Evolutionary conservation across 2,888 invertebrate genomes (phyloP), one percentile per base, ranked within the genome.

Genomic region (Endomychus coccineus): DNA sequence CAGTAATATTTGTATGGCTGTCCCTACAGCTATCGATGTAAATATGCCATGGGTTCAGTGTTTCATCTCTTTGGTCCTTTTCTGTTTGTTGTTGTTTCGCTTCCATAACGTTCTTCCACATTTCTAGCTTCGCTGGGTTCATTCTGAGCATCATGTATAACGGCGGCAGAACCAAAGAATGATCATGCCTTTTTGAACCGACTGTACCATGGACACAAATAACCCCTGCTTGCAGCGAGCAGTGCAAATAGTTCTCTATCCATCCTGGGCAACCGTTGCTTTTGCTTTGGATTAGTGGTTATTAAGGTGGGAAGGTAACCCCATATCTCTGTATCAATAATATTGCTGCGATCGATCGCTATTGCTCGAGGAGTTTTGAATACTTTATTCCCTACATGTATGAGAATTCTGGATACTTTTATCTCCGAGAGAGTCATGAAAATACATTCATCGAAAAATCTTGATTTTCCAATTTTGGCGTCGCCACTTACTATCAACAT

Each of bases 171-270:
- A 64, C 58, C 17, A 65, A 48, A 24, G 62, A 62, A n/a, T 46
- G 41, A 7, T 59, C 55, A 17, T 55, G 51, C 12, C 63, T 54
- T 1, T 54, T 40, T 17, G 41, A 44, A 45, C 54, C 58, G 2
- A 59, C 56, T 9, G 71, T 55, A 7, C 66, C 65, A 27, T 65
- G 56, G 10, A 74, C 68, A 1, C 62, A 54, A 11, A 78, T 48
- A 1, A 67, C 70, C 7, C 70, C 69, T 0, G 71, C 68, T 54
- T 79, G 78, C 2, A 73, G 55, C 3, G 78, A 61, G 27, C 73
- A 76, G 27, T 75, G 67, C 13, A 79, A 59, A 49, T 74, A 78
- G 56, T 74, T 77, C 53, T 79, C 75, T 36, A 80, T 74, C 79
- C 79, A 80, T 1, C 80, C 79, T 1, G n/a, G n/a, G n/a, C n/a